Base-by-base conservation (phyloP, 1,140 invertebrate genomes). In the Metopolophium dirhodum region DNA sequence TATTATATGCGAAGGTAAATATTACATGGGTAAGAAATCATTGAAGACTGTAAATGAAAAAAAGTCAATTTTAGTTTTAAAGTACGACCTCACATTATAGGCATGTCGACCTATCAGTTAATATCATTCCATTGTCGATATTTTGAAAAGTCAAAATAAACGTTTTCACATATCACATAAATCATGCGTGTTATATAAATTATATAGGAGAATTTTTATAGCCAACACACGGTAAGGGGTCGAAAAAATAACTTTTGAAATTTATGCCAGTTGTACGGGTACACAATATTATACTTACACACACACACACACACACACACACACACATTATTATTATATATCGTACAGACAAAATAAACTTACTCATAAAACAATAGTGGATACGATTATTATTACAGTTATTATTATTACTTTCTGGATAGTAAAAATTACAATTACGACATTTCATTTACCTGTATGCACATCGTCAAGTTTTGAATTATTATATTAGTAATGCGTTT, bases 341-440 rank as follows among this genome's bases (percentile, higher is more conserved):
- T 30, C 45, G 26, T 87, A 49, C 47, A 51, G 47, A 88, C 45
- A 51, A 35, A 88, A 88, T 51, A 88, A 49, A 88, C 86, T 88
- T 41, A 41, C 47, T 85, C 83, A 41, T n/a, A 88, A 88, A 88
- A 88, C 86, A 88, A 88, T 88, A 51, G 47, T 88, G n/a, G 23
- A 30, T 85, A 85, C 83, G 9, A 45, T 85, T 85, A 41, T 45
- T 85, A 85, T 85, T 85, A 45, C 9, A 54, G 51, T 54, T 54
- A 54, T 54, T 54, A 54, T 54, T 85, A 85, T 85, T 85, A 45
- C 23, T 11, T 45, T 41, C 3, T 85, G 9, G 30, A 88, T 88
- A 88, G 9, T 88, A 88, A 88, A 49, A 49, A 51, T 88, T n/a
- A 88, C 86, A 88, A 88, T 88, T 88, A 49, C 30, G 30, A 49